A percentile compares a stretch with the other conserved stretches of the same genome.
These are phyloP conservation scores for Eugnorisma glareosa DNA, from an alignment of 2,888 invertebrate species.

Conservation along the genomic window DNA sequence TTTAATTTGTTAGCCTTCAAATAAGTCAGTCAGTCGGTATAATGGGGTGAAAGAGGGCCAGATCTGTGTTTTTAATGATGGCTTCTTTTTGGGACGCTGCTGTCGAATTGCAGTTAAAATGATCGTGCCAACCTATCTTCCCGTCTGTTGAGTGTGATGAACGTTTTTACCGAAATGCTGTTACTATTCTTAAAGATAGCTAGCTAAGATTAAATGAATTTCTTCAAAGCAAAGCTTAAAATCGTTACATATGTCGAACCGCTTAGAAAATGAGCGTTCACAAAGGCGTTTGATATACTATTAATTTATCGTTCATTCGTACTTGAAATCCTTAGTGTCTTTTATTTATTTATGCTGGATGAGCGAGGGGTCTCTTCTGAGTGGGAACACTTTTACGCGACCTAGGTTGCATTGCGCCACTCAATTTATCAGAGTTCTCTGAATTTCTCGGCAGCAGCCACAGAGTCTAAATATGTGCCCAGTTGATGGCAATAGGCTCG, in stretches of 20 bases:
- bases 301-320: no score
- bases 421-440: no score
- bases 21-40: slow-evolving; percentile 33
- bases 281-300: no score
- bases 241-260: background rate
- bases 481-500: no score
- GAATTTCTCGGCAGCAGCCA: no score
- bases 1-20: slow-evolving; percentile 61
- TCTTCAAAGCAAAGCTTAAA: background rate
- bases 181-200: background rate
- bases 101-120: background rate
- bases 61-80: slow-evolving; percentile 27
- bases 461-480: no score
- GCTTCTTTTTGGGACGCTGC: background rate
- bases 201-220: background rate
- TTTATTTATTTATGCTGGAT: no score
- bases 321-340: no score
- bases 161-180: background rate
- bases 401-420: no score
- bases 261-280: no score
- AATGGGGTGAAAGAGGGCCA: slow-evolving; percentile 19
- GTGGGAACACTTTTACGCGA: no score
- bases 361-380: no score
- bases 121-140: background rate
- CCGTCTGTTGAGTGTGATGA: background rate